phyloP scores from a whole-genome alignment of 1,140 invertebrate genomes.

The Lamellibrachia luymesi region DNA sequence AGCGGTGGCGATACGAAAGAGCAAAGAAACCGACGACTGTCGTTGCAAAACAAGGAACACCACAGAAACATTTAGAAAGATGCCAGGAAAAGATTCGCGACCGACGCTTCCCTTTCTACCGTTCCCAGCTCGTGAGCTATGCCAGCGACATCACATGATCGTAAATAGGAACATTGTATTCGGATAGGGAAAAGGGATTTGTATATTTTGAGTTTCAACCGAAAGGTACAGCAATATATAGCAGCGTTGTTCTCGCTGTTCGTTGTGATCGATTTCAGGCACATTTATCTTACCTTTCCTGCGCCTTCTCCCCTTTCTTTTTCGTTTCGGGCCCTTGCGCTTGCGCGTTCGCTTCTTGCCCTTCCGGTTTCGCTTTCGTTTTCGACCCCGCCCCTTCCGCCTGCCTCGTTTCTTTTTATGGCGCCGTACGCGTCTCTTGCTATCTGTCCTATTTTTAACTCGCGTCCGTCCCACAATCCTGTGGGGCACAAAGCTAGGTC shows the following conservation, averaged over 20 bases:
- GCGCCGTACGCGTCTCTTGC: background rate
- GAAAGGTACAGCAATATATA: background rate
- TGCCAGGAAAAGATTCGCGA: background rate
- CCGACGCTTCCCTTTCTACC: background rate
- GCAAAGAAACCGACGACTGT: background rate
- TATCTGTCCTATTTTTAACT: background rate
- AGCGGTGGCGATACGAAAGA: background rate
- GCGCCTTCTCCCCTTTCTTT: background rate
- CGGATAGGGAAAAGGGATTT: background rate
- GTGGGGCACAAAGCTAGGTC: background rate
- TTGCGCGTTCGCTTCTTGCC: background rate
- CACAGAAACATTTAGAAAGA: background rate
- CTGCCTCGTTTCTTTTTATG: background rate
- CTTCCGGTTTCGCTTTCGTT: background rate
- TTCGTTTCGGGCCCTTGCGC: background rate
- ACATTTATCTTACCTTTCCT: conserved; percentile 18
- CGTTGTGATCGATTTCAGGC: conserved; percentile 11
- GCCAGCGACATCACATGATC: background rate
- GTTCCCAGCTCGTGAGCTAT: background rate
- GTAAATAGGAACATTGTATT: background rate
- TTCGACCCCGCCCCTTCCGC: conserved; percentile 8
- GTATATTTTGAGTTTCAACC: background rate
- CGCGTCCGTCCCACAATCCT: background rate
- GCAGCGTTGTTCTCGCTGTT: background rate
- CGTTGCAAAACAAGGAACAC: no score